Base-by-base conservation (phyloP, 1,140 invertebrate genomes). In the Caenorhabditis brenneri region DNA sequence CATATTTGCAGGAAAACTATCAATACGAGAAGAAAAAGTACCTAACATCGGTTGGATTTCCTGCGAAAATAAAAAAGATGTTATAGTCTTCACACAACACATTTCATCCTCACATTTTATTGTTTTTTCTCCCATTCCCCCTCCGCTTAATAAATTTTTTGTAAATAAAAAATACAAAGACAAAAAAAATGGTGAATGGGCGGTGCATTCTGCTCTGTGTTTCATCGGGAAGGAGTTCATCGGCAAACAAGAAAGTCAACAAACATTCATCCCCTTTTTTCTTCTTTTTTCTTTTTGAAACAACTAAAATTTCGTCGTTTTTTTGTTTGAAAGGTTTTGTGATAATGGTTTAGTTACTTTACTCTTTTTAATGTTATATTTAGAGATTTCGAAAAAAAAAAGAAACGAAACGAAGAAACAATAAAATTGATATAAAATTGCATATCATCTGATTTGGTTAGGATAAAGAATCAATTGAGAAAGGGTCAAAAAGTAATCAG, bases 11-110 rank as follows among this genome's bases (percentile, higher is more conserved):
- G 65, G 65, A 74, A 24, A 74, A 74, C 65, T 42, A 74, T 29
- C 33, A 74, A 74, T 74, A 74, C 36, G 65, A 74, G 22, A 74
- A 74, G 65, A 74, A 74, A 29, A 74, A 74, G n/a, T 74, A 74
- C n/a, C 36, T 74, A 74, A 74, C 65, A 0, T 42, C 65, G 15
- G 65, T 74, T 22, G 65, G 65, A 74, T 74, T 42, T 24, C 65
- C 65, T 7, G 65, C 65, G 65, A 74, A 74, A 74, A 74, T 74
- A 31, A 74, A 31, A 74, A 74, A 74, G 36, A 74, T 74, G 65
- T 74, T 42, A 74, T 74, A 74, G 65, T 65, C 33, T 5, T n/a
- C n/a, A n/a, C n/a, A n/a, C n/a, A n/a, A n/a, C 55, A 31, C 19
- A 6, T 19, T n/a, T 6, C 49, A 19, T 10, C 31, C 60, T 19